phyloP scores from a whole-genome alignment of 2,113 vertebrate genomes.

The Tetraodon nigroviridis region DNA sequence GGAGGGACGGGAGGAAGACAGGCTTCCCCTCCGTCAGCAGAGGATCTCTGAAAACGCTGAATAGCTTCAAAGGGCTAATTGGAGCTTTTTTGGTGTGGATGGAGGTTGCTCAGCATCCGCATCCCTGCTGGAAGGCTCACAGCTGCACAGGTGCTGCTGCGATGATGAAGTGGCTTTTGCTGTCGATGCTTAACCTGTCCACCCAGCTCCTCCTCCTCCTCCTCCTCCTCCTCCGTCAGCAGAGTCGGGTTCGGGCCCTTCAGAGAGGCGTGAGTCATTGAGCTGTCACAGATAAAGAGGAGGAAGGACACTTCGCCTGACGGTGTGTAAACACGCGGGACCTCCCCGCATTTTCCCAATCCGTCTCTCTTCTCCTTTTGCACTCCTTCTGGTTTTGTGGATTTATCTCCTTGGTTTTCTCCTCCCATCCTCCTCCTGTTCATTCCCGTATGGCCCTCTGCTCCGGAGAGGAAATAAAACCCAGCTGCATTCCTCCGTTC shows the following conservation, averaged over 20 bases:
- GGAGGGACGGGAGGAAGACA: constrained; percentile 43
- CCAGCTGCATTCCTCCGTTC: constrained; percentile 44
- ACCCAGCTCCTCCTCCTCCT: constrained; percentile 7
- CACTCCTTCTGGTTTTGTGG: neutral
- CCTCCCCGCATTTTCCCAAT: constrained; percentile 40
- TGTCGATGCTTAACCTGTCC: constrained; percentile 21
- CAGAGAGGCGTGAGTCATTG: constrained; percentile 49
- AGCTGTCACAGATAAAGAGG: constrained; percentile 52
- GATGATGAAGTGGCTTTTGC: constrained; percentile 61
- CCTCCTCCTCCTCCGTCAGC: constrained; percentile 6
- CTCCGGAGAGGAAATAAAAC: constrained; percentile 13
- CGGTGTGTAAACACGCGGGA: constrained; percentile 51
- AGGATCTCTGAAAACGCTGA: constrained; percentile 36
- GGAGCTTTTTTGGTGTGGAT: constrained; percentile 50
- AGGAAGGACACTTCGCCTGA: constrained; percentile 38
- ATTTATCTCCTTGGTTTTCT: constrained; percentile 27
- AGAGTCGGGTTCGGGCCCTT: constrained; percentile 37
- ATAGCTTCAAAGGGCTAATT: constrained; percentile 49
- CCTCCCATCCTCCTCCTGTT: constrained; percentile 20
- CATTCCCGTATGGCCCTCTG: constrained; percentile 13
- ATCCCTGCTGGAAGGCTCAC: constrained; percentile 37
- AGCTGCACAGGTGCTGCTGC: constrained; percentile 2
- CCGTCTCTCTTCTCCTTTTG: constrained; percentile 23
- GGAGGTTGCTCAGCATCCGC: constrained; percentile 15
- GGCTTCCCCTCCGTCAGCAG: constrained; percentile 45